phyloP scores from a whole-genome alignment of 2,888 invertebrate species.

The Eucera pruinosa region DNA sequence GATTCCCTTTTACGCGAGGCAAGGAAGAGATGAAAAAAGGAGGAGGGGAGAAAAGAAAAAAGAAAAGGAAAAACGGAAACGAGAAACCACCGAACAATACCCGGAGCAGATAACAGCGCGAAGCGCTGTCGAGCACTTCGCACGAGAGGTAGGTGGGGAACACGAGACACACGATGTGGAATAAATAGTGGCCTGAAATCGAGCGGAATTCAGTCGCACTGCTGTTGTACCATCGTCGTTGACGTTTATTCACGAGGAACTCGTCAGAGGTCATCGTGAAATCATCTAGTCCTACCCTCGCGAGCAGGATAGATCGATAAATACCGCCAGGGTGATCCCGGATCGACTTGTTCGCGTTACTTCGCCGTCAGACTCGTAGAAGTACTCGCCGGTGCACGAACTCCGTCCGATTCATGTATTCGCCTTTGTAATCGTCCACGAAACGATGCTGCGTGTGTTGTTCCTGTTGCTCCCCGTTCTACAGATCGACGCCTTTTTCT shows the following conservation, averaged over 20 bases:
- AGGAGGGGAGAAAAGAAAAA: constrained; percentile 1
- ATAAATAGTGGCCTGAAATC: constrained; percentile 80
- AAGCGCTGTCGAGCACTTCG: constrained; percentile 64
- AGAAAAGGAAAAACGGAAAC: constrained; percentile 63
- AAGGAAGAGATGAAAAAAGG: background rate
- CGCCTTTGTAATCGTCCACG: background rate
- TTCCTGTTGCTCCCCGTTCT: constrained; percentile 28
- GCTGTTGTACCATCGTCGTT: constrained; percentile 66
- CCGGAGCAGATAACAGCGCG: constrained; percentile 69
- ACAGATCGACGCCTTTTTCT: constrained; percentile 30
- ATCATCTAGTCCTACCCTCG: constrained; percentile 12
- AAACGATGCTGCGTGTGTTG: constrained; percentile 31
- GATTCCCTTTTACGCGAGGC: constrained; percentile 28
- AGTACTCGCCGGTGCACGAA: background rate
- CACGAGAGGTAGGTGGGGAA: constrained; percentile 75
- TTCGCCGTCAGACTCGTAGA: background rate
- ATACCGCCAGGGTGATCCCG: background rate
- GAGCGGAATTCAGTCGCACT: constrained; percentile 77
- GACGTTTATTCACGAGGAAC: constrained; percentile 44
- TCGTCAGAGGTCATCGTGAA: constrained; percentile 28
- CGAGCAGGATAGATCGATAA: constrained; percentile 48
- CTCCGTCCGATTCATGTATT: constrained; percentile 30
- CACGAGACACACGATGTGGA: constrained; percentile 72
- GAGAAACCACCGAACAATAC: constrained; percentile 70
- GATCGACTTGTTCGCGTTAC: background rate